Percentiles rank a stretch among this genome's conserved stretches.
Conservation (phyloP, 2,797 vertebrate genomes). For the Agapornis canus region DNA sequence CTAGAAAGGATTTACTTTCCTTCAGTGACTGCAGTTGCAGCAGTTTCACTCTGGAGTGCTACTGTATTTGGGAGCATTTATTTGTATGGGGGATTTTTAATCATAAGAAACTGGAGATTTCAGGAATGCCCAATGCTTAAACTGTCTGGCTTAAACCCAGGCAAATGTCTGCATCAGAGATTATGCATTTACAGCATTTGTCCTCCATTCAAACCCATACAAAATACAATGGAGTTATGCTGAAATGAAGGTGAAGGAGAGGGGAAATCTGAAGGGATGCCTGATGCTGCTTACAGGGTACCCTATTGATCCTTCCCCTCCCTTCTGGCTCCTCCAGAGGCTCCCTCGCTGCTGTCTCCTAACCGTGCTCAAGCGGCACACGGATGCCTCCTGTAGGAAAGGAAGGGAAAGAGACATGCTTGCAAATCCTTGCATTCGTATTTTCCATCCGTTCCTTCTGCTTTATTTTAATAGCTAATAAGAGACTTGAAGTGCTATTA, state of each 20-base stretch:
- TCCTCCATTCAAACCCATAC: not conserved
- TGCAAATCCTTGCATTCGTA: fast-evolving
- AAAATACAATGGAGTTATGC: not conserved
- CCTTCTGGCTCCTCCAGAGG: too few relatives aligned
- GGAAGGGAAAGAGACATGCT: not conserved
- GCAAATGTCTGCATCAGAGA: not conserved
- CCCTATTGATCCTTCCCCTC: not conserved
- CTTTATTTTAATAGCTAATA: fast-evolving
- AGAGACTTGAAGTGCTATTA: too few relatives aligned
- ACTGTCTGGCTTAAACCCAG: not conserved
- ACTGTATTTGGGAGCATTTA: not conserved
- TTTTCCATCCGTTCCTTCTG: not conserved
- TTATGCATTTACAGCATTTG: fast-evolving
- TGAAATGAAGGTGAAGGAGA: not conserved
- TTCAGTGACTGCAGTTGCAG: fast-evolving
- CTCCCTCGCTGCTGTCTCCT: not conserved
- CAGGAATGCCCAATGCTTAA: not conserved
- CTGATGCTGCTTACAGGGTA: not conserved
- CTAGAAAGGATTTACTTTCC: not conserved
- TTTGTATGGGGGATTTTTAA: not conserved
- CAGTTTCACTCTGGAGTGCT: not conserved
- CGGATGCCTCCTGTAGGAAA: conserved; percentile 68
- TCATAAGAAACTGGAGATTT: not conserved
- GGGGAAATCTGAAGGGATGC: not conserved
- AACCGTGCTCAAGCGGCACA: not conserved